Evolutionary conservation across 2,888 invertebrate genomes (phyloP).

Genomic region (Podotricha telesiphe): DNA sequence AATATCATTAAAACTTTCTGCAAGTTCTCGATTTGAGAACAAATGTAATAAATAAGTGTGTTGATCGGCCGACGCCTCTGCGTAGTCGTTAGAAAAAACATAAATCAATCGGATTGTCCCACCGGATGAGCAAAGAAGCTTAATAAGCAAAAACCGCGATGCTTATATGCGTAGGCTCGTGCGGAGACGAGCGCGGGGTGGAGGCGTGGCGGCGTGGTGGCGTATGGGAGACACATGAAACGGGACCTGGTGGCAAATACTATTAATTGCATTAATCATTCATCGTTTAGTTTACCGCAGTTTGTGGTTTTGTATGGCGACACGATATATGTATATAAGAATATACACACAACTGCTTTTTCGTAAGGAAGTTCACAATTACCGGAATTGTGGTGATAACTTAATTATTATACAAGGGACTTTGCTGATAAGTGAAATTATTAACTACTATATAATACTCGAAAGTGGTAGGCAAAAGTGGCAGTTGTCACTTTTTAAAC

Average conservation of each 20-base stretch:
- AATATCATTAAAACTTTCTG: neutral
- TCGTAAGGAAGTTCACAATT: neutral
- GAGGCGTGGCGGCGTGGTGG: neutral
- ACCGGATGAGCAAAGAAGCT: neutral
- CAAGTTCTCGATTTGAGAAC: neutral
- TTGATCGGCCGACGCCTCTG: neutral
- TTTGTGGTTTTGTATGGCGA: neutral
- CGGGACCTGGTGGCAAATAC: neutral
- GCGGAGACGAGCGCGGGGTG: neutral
- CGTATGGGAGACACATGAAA: neutral
- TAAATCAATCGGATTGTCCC: neutral
- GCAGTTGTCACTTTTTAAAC: too few relatives aligned
- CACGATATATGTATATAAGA: neutral
- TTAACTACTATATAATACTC: too few relatives aligned
- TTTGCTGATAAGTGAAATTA: too few relatives aligned
- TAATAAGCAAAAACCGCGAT: conserved; percentile 8
- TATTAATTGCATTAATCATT: conserved; percentile 14
- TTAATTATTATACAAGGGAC: too few relatives aligned
- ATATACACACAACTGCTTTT: too few relatives aligned
- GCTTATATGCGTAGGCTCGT: neutral
- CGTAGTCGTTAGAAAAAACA: neutral
- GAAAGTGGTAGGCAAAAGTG: too few relatives aligned
- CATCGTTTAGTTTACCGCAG: conserved; percentile 12
- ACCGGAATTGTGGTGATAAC: too few relatives aligned
- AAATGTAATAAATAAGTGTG: neutral